Conservation (phyloP, 1,140 invertebrate genomes). For the Argopecten irradians region DNA sequence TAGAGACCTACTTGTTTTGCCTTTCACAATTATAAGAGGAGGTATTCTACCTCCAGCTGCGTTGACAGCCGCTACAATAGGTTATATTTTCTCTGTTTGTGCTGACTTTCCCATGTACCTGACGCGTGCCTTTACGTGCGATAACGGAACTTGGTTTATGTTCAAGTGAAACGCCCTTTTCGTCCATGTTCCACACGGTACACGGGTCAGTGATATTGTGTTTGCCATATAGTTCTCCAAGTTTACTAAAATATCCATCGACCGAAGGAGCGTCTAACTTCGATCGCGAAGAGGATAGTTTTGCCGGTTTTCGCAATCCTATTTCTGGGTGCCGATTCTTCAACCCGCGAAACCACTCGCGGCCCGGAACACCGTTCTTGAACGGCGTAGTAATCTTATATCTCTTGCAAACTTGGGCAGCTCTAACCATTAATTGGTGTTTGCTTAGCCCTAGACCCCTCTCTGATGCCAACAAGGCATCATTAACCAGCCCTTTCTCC, state of each 20-base stretch:
- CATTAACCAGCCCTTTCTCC: constrained; percentile 27
- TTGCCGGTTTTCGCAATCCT: constrained; percentile 36
- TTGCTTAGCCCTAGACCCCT: constrained; percentile 34
- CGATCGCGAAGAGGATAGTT: not conserved
- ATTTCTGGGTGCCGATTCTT: constrained; percentile 24
- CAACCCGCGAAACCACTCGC: constrained; percentile 47
- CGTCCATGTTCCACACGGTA: constrained; percentile 45
- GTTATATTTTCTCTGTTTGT: constrained; percentile 27
- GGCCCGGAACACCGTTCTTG: constrained; percentile 32
- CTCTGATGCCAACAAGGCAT: constrained; percentile 26
- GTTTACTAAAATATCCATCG: no score
- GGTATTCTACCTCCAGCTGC: constrained; percentile 34
- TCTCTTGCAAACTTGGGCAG: not conserved
- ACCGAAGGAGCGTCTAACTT: constrained; percentile 38
- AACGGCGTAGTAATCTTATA: not conserved
- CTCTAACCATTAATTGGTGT: not conserved
- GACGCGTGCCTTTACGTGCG: not conserved
- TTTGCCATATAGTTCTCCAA: not conserved
- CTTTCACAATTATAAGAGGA: no score
- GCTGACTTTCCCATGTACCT: no score
- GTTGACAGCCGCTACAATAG: constrained; percentile 35
- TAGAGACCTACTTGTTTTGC: constrained; percentile 34
- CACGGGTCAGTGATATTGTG: constrained; percentile 25
- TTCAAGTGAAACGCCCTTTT: constrained; percentile 26
- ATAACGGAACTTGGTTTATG: constrained; percentile 29